These are phyloP conservation scores for Falcunculus frontatus DNA, from an alignment of 2,113 vertebrate genomes.

Conservation along the genomic window DNA sequence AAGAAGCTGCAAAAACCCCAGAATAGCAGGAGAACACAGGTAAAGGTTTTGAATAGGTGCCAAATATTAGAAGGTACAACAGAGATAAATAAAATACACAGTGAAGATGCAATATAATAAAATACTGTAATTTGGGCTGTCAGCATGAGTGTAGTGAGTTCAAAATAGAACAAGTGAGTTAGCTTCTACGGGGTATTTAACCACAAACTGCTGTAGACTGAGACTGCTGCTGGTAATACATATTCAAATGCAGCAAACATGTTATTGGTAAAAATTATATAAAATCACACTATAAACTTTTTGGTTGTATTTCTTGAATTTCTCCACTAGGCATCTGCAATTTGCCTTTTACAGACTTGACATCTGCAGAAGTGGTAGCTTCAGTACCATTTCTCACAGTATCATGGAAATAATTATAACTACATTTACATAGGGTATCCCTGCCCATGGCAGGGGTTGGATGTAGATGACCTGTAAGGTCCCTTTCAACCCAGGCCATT, in stretches of 20 bases:
- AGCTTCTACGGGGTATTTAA: slow-evolving; percentile 66
- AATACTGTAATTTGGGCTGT: slow-evolving; percentile 73
- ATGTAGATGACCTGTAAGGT: background rate
- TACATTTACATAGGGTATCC: background rate
- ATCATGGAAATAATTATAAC: background rate
- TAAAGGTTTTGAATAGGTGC: slow-evolving; percentile 59
- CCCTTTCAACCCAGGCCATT: background rate
- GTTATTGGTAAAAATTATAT: slow-evolving; percentile 11
- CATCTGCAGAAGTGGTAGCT: background rate
- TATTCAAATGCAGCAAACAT: slow-evolving; percentile 51
- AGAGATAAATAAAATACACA: slow-evolving; percentile 73
- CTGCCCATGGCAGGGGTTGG: background rate
- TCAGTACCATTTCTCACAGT: background rate
- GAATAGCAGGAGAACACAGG: slow-evolving; percentile 45
- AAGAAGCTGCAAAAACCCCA: background rate
- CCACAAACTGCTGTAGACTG: background rate
- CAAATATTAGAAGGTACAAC: slow-evolving; percentile 47
- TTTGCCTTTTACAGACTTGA: background rate
- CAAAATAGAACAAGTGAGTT: slow-evolving; percentile 57
- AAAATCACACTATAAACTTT: slow-evolving; percentile 10
- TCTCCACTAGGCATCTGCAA: background rate
- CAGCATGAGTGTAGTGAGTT: slow-evolving; percentile 62
- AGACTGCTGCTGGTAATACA: slow-evolving; percentile 1
- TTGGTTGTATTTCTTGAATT: slow-evolving; percentile 10
- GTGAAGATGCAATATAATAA: slow-evolving; percentile 74